These are phyloP conservation scores for Verasper variegatus DNA, from an alignment of 2,113 vertebrate genomes.

Conservation along the genomic window DNA sequence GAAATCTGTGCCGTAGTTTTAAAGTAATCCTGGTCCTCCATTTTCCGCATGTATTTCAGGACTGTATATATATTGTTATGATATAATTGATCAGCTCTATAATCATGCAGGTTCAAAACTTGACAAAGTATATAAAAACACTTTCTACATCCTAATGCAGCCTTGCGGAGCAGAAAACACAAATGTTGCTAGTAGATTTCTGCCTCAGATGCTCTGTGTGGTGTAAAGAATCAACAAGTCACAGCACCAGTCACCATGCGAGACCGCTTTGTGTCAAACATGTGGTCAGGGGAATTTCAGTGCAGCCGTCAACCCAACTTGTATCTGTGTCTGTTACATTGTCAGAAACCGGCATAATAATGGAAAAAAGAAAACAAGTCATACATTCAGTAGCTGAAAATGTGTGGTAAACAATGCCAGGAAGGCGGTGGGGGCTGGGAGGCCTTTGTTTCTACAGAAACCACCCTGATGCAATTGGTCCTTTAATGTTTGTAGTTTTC, in stretches of 20 bases:
- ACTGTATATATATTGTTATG: not conserved
- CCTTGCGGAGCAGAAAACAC: not conserved
- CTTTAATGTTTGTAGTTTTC: slow-evolving; percentile 56
- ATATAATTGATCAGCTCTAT: slow-evolving; percentile 1
- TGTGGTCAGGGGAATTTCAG: slow-evolving; percentile 46
- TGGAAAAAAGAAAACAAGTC: slow-evolving; percentile 46
- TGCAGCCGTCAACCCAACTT: not conserved
- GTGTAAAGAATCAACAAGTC: not conserved
- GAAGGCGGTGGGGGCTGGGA: slow-evolving; percentile 58
- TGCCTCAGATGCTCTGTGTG: not conserved
- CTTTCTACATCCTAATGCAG: not conserved
- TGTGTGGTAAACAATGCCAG: slow-evolving; percentile 69
- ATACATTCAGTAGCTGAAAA: slow-evolving; percentile 57
- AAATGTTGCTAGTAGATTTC: not conserved
- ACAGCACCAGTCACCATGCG: not conserved
- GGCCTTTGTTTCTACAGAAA: slow-evolving; percentile 52
- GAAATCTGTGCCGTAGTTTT: too few relatives aligned
- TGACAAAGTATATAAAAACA: not conserved
- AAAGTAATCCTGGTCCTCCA: not conserved
- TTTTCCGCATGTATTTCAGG: not conserved
- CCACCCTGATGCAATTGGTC: slow-evolving; percentile 55
- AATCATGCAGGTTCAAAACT: not conserved
- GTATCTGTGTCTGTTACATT: slow-evolving; percentile 24
- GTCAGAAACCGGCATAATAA: slow-evolving; percentile 33
- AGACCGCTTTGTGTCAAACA: slow-evolving; percentile 5